These are phyloP conservation scores for Peromyscus leucopus DNA, from an alignment of 2,113 vertebrate genomes.

Conservation along the genomic window DNA sequence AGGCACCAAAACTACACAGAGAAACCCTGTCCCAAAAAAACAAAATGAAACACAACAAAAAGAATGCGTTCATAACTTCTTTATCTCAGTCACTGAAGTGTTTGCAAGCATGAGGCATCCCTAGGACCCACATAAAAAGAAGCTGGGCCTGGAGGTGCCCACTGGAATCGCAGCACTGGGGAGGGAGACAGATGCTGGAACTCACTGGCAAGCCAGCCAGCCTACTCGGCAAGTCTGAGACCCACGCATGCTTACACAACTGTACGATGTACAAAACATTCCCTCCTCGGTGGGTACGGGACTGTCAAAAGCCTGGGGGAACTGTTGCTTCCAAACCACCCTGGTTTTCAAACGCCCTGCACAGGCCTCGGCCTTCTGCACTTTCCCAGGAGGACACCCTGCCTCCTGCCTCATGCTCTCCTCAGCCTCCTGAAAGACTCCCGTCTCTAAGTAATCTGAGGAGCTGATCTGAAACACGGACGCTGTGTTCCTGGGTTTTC, in stretches of 20 bases:
- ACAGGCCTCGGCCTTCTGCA: neutral
- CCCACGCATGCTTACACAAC: neutral
- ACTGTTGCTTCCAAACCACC: neutral
- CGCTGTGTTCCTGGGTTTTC: neutral
- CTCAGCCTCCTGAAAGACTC: neutral
- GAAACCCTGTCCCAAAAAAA: no score
- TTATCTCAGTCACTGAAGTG: neutral
- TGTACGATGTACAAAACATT: no score
- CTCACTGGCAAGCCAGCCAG: neutral
- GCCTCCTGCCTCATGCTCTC: neutral
- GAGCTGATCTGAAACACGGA: neutral
- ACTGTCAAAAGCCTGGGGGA: neutral
- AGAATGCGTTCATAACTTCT: neutral
- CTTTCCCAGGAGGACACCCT: neutral
- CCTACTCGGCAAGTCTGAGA: neutral
- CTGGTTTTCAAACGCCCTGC: neutral
- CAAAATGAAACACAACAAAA: no score
- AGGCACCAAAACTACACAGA: no score
- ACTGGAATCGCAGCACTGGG: no score
- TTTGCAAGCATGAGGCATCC: neutral
- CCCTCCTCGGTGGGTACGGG: neutral
- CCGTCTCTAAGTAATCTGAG: neutral
- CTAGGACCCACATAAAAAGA: neutral
- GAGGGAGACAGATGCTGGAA: neutral
- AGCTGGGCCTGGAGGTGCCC: no score